Evolutionary conservation across 2,797 vertebrate species (phyloP).

Genomic region (Halcyon badia): DNA sequence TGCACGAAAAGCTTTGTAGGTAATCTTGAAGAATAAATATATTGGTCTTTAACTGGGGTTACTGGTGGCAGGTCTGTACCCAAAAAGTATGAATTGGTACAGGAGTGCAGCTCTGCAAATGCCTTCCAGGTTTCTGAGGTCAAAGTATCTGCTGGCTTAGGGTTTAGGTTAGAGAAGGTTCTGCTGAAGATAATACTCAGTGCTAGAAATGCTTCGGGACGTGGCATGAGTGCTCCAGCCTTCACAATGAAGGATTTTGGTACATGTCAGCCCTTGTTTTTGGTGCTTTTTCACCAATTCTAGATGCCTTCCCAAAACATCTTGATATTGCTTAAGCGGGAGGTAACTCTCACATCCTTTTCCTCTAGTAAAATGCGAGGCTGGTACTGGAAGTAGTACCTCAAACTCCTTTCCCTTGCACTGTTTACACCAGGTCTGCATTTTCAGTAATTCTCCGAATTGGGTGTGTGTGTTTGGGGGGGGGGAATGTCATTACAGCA

Average conservation of each 20-base stretch:
- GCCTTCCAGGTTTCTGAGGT: not conserved
- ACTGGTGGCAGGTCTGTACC: not conserved
- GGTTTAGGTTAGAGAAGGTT: not conserved
- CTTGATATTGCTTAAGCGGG: not conserved
- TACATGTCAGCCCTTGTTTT: accelerated
- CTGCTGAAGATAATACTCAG: not conserved
- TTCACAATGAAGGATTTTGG: not conserved
- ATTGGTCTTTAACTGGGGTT: not conserved
- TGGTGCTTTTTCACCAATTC: not conserved
- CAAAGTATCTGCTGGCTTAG: not conserved
- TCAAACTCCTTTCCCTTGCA: not conserved
- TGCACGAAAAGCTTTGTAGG: not conserved
- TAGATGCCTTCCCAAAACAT: not conserved
- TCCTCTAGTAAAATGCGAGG: not conserved
- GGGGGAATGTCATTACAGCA: not conserved
- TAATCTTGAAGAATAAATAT: not conserved
- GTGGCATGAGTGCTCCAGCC: not conserved
- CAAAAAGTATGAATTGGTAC: not conserved
- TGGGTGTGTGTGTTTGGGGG: accelerated
- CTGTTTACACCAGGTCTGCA: not conserved
- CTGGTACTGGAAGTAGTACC: not conserved
- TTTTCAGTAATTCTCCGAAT: not conserved
- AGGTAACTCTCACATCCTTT: not conserved
- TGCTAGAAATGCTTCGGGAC: not conserved
- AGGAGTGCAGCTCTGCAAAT: not conserved